Conservation (phyloP, 2,113 vertebrate species). For the Stegostoma tigrinum region DNA sequence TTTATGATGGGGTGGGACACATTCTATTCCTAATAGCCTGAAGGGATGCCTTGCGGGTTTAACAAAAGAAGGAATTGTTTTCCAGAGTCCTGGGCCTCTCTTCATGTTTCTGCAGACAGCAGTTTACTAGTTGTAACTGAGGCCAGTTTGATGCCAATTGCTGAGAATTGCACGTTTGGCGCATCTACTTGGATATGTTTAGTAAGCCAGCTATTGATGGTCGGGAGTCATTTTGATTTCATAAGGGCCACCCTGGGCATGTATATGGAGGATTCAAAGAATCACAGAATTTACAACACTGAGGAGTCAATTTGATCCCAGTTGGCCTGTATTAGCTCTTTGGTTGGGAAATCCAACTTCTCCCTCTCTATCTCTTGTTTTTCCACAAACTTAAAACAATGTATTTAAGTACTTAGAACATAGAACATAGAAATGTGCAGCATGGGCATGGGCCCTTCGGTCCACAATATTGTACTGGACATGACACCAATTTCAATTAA, state of each 20-base stretch:
- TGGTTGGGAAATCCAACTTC: not conserved
- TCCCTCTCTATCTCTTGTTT: not conserved
- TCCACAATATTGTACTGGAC: no score
- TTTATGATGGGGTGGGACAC: not conserved
- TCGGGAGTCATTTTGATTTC: not conserved
- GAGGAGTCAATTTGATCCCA: not conserved
- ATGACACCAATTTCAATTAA: no score
- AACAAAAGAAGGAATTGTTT: slow-evolving; percentile 19
- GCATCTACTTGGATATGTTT: not conserved
- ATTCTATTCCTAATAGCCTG: slow-evolving; percentile 21
- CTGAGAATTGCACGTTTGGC: not conserved
- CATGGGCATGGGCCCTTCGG: no score
- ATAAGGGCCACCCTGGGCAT: not conserved
- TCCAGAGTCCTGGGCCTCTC: not conserved
- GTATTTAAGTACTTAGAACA: not conserved
- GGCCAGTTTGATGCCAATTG: not conserved
- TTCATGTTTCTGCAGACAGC: not conserved
- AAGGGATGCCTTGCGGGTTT: not conserved
- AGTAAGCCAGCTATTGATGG: not conserved
- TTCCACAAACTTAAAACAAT: not conserved
- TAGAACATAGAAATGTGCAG: no score
- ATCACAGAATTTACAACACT: not conserved
- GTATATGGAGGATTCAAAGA: not conserved
- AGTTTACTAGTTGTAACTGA: not conserved
- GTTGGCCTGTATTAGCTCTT: not conserved